phyloP scores from a whole-genome alignment of 2,797 vertebrate species.

The Chiroxiphia lanceolata region DNA sequence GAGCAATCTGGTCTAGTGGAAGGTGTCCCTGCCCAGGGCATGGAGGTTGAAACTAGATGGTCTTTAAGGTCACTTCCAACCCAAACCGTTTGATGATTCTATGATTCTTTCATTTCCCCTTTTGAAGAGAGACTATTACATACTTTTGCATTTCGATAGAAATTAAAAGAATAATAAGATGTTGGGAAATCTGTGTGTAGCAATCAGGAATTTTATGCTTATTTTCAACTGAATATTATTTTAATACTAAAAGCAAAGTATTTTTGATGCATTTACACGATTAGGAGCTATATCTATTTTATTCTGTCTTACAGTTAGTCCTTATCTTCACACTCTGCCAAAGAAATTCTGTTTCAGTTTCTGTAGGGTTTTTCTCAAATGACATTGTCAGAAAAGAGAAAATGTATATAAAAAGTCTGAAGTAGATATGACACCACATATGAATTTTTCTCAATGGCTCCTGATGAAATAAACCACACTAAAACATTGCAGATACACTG shows the following conservation, averaged over 20 bases:
- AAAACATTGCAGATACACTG: not conserved
- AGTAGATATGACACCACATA: not conserved
- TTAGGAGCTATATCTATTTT: not conserved
- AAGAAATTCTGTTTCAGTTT: not conserved
- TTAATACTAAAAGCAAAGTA: not conserved
- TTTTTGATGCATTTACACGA: not conserved
- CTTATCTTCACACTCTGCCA: not conserved
- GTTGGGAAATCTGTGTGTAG: not conserved
- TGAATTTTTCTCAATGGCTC: not conserved
- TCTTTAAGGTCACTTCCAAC: not conserved
- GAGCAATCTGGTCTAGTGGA: not conserved
- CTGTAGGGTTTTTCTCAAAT: not conserved
- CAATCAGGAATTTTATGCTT: not conserved
- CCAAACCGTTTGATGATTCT: not conserved
- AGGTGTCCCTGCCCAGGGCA: not conserved
- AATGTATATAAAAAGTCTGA: not conserved
- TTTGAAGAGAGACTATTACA: not conserved
- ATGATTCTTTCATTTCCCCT: not conserved
- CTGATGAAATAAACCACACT: not conserved
- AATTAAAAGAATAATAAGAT: not conserved
- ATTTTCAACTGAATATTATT: not conserved
- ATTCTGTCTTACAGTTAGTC: not conserved
- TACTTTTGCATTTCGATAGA: not conserved
- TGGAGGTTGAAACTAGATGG: accelerated
- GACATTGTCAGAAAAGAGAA: not conserved